Conservation (phyloP, 2,113 vertebrate species). For the Murina feae region DNA sequence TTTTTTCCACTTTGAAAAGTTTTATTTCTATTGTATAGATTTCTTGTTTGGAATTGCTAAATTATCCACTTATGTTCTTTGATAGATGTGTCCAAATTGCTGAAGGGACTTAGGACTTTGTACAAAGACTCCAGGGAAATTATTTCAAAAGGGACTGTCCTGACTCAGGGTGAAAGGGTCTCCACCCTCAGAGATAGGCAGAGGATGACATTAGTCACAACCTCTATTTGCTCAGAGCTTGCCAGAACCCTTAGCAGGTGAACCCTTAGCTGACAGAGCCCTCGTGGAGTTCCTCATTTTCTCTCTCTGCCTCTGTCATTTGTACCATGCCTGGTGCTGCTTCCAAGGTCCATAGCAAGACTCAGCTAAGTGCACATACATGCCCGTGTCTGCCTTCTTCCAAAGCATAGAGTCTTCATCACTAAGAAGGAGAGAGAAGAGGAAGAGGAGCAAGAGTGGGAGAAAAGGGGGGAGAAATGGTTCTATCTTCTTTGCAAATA, state of each 20-base stretch:
- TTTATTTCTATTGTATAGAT: neutral
- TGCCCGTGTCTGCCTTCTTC: neutral
- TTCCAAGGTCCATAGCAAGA: neutral
- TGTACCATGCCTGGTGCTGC: neutral
- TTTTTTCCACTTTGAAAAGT: neutral
- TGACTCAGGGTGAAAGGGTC: neutral
- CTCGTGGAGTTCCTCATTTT: rapidly evolving
- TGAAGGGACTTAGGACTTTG: neutral
- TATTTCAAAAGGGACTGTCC: neutral
- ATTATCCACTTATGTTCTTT: neutral
- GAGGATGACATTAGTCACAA: rapidly evolving
- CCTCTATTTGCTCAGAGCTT: neutral
- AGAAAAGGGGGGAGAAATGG: neutral
- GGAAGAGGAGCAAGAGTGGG: neutral
- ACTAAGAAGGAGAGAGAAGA: neutral
- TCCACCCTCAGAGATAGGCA: neutral
- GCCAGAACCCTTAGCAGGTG: neutral
- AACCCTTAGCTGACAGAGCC: neutral
- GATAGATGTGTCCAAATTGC: neutral
- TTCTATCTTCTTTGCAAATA: neutral
- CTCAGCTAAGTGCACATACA: neutral
- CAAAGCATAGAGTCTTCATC: neutral
- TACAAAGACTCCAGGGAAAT: neutral
- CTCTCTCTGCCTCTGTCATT: neutral
- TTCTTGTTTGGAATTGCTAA: neutral